Evolutionary conservation across 2,888 invertebrate genomes (phyloP).

Genomic region (Tricholauxania praeusta): DNA sequence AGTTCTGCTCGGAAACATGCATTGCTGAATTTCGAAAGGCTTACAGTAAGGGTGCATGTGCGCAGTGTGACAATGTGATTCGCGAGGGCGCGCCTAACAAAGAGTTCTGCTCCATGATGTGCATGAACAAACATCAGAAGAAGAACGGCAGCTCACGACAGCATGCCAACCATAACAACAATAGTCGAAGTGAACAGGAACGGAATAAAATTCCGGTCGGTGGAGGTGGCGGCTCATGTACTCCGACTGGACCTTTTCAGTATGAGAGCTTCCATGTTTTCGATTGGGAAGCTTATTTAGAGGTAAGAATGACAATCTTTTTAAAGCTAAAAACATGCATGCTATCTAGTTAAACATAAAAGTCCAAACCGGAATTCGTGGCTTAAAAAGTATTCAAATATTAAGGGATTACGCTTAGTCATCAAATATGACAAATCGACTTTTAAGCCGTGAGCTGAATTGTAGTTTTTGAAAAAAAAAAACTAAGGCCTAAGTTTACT

Average conservation of each 20-base stretch:
- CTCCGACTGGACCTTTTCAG: conserved; percentile 78
- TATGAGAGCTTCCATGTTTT: conserved; percentile 86
- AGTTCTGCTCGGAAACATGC: conserved; percentile 92
- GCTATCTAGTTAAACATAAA: not conserved
- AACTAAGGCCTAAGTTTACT: no score
- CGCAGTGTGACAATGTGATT: conserved; percentile 89
- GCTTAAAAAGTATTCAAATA: not conserved
- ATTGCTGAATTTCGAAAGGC: conserved; percentile 90
- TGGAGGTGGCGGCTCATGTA: conserved; percentile 65
- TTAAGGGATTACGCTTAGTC: no score
- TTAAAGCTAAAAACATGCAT: conserved; percentile 5
- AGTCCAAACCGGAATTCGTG: not conserved
- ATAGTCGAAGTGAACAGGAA: conserved; percentile 54
- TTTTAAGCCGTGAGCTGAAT: no score
- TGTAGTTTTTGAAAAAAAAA: no score
- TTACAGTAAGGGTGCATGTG: conserved; percentile 87
- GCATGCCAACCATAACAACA: conserved; percentile 52
- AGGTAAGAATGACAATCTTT: conserved; percentile 52
- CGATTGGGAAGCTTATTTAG: conserved; percentile 88
- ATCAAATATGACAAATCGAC: no score
- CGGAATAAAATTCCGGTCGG: conserved; percentile 58
- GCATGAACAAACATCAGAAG: conserved; percentile 87
- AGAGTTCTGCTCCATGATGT: conserved; percentile 87
- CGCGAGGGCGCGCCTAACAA: conserved; percentile 78
- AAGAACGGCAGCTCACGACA: conserved; percentile 72